Evolutionary conservation across 2,797 vertebrate species (phyloP).

Genomic region (Peromyscus aztecus): DNA sequence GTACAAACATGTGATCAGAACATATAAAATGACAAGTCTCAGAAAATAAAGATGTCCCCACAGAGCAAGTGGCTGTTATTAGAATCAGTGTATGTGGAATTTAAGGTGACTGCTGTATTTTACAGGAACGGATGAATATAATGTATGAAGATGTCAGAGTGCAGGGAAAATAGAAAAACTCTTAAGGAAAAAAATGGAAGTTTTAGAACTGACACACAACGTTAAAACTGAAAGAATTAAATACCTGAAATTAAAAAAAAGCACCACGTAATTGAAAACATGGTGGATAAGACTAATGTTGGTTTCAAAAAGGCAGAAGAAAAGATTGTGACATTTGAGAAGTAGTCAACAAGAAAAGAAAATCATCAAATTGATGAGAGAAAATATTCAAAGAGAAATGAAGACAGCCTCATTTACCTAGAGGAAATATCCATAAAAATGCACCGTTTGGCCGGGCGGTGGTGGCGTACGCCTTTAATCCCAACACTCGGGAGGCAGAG

Average conservation of each 20-base stretch:
- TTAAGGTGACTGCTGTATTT: conserved; percentile 26
- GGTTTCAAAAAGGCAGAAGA: conserved; percentile 5
- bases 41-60: background rate
- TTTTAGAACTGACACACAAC: background rate
- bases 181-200: background rate
- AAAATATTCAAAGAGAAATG: background rate
- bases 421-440: background rate
- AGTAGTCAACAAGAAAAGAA: background rate
- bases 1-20: background rate
- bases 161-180: conserved; percentile 28
- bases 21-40: background rate
- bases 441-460: too few relatives aligned
- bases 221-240: background rate
- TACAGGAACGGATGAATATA: background rate
- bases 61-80: background rate
- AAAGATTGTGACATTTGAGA: conserved; percentile 4
- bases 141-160: background rate
- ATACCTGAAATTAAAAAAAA: conserved; percentile 46
- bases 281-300: background rate
- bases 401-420: background rate
- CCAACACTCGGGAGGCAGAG: too few relatives aligned
- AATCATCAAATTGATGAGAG: background rate
- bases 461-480: too few relatives aligned
- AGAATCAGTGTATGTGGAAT: background rate
- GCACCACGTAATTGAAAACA: background rate